Evolutionary conservation across 1,140 invertebrate genomes (phyloP), one percentile per base, ranked within the genome.

Genomic region (Ceratosolen solmsi): DNA sequence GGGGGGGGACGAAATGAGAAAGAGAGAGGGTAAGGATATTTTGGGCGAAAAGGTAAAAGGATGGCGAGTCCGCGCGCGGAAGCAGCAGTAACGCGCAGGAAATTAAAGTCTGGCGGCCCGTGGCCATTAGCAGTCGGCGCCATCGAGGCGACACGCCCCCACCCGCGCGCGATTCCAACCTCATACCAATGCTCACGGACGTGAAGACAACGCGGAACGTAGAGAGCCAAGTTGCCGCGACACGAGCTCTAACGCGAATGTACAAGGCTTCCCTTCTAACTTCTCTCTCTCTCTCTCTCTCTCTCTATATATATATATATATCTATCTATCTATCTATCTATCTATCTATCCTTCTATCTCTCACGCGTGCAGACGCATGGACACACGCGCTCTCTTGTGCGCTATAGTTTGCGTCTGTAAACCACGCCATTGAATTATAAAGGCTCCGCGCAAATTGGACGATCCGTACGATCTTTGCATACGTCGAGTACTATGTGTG

Each of bases 21-120:
- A 82, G 83, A 82, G 79, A 84, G 79, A 86, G 84, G 87, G 82
- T 75, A 79, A 86, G 83, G 86, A 85, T 87, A 90, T 90, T 79
- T 91, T 86, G 87, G 89, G 89, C 86, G 84, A 88, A 90, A 89
- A 91, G 89, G 89, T 89, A 89, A 88, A 89, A 87, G 70, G 73
- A 74, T 70, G 17, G 74, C 0, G 56, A 68, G 63, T 65, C 86
- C 88, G 89, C 90, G 90, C 90, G 90, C 90, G 90, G 91, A 90
- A 91, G 90, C 89, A 89, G 89, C 63, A 27, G 36, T n/a, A 54
- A 27, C 58, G 41, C 72, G 38, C 90, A 92, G 91, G 91, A 92
- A 92, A 92, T 92, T 92, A 91, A 92, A 91, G 91, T 92, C 91
- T 91, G 90, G 90, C 89, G 88, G 89, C 86, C 90, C 87, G 89